Base-by-base conservation (phyloP, 2,888 invertebrate genomes). In the Cyaniris semiargus region DNA sequence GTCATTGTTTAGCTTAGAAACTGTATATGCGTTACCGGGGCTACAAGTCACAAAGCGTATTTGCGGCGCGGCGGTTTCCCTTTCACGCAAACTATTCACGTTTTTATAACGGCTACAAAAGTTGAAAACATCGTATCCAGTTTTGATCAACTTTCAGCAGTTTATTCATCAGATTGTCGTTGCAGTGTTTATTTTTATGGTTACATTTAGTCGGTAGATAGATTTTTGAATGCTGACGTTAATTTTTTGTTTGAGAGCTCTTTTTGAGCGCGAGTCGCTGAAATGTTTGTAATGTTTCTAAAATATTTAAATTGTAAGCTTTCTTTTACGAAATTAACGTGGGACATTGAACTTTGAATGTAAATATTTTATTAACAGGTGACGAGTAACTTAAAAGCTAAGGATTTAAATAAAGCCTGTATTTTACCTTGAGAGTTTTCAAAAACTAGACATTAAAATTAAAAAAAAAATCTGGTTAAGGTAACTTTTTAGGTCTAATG, bases 61-160 rank as follows among this genome's bases (percentile, higher is more conserved):
- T 31, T 31, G 27, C 27, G 66, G 27, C 15, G 27, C 27, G 66
- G 27, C 15, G 10, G 66, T 27, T 27, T 15, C 15, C 10, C 15
- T 23, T 13, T 66, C 60, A 53, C 15, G 23, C 10, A 4, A 8
- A 31, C 18, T 66, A 31, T 66, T 13, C 23, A 15, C 15, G 23
- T 66, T 66, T 66, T 66, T 66, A 1, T 60, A 23, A 23, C 27
- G 27, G 66, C 27, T 13, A 31, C 27, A 66, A 66, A 27, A 66
- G 27, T 27, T 66, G 27, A 10, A 66, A 66, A 66, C 6, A 66
- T 66, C 18, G 66, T 27, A 27, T 66, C 66, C 21, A 21, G 27
- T 31, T 66, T 66, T 66, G 27, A 66, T 66, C 66, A 31, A 66
- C 66, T 66, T 66, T 66, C 27, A 66, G 15, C 27, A 31, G 27